Base-by-base conservation (phyloP, 2,888 invertebrate species). In the Machimus rusticus region DNA sequence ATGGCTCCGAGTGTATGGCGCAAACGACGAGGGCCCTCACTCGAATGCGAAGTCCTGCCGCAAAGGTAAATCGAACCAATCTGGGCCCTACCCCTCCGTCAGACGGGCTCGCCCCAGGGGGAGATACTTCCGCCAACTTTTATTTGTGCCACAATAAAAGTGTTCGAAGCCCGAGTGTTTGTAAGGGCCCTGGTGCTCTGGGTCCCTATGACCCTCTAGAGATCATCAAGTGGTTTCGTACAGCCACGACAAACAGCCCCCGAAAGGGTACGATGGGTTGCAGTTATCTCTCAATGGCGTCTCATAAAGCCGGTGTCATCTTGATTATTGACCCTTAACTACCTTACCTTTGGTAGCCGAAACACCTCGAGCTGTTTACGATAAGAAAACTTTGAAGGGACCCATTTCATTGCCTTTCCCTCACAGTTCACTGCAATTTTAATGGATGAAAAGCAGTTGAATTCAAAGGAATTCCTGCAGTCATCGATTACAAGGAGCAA, bases 241-340 rank as follows among this genome's bases (percentile, higher is more conserved):
- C 16, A 51, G 51, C 81, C 19, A 31, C 39, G 23, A 51, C 81
- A 81, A 81, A 81, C 46, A 55, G 14, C 31, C 31, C 55, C 34
- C 34, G 31, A 81, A 51, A 81, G 51, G 51, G 39, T 81, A 39
- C 9, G 55, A 81, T 55, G 31, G 78, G 37, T 78, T 23, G 81
- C 34, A 55, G 81, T 55, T 81, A 81, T 81, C 55, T 55, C 55
- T 81, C 81, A 55, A 81, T 51, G 34, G 55, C 55, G 51, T 34
- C 81, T 81, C 51, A 81, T 81, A 81, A 81, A 51, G 81, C 28
- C 55, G 81, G 81, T 81, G 81, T 81, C 81, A 81, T 81, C 81
- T 81, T 81, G 81, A 81, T 81, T 81, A 81, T 81, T 81, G 81
- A 81, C 81, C 81, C 81, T 81, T 81, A 81, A 81, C 81, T 81